phyloP scores from a whole-genome alignment of 2,888 invertebrate species.

The Euspilapteryx auroguttella region DNA sequence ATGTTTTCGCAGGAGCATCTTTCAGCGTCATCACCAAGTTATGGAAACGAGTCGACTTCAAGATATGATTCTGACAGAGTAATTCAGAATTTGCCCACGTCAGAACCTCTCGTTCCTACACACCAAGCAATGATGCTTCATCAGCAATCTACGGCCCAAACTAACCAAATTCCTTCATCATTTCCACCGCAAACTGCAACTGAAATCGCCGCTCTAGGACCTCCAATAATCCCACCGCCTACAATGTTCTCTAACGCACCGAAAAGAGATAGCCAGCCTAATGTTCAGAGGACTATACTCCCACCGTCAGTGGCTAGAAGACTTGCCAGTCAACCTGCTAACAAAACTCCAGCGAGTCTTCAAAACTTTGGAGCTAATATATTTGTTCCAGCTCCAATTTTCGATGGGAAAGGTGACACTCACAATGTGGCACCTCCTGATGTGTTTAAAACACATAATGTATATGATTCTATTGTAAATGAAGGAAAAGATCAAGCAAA shows the following conservation, averaged over 20 bases:
- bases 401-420: constrained; percentile 2
- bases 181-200: neutral
- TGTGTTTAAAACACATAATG: constrained; percentile 1
- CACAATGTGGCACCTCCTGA: neutral
- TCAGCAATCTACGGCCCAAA: neutral
- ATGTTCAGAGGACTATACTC: constrained; percentile 25
- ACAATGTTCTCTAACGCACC: constrained; percentile 35
- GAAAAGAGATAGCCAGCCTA: constrained; percentile 15
- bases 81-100: too few species aligned
- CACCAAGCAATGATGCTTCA: too few species aligned
- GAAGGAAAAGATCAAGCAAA: too few species aligned
- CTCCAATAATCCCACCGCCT: constrained; percentile 43
- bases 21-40: neutral
- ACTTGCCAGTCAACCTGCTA: constrained; percentile 29
- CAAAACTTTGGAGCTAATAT: constrained; percentile 20
- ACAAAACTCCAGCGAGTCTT: constrained; percentile 18
- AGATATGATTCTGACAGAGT: neutral
- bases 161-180: neutral
- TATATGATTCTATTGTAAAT: too few species aligned
- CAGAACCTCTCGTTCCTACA: too few species aligned
- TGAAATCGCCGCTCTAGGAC: too few species aligned
- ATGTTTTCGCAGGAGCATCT: neutral
- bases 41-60: neutral
- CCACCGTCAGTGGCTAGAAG: constrained; percentile 47
- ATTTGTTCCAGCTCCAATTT: constrained; percentile 23